phyloP scores from a whole-genome alignment of 2,888 invertebrate species.

The Metellina segmentata region DNA sequence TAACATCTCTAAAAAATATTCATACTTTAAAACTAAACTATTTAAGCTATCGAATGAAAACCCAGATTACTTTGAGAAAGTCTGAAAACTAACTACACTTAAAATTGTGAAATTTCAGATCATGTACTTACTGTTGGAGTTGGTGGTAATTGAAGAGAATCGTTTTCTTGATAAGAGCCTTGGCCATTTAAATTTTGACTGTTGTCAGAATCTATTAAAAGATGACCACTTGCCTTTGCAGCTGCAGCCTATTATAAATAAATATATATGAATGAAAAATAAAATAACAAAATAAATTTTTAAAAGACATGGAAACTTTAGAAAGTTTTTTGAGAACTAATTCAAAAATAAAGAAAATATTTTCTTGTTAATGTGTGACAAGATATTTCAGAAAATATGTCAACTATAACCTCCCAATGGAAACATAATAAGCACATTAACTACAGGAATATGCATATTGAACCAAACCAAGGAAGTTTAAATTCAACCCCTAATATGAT shows the following conservation, averaged over 20 bases:
- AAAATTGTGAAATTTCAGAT: background rate
- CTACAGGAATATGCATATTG: too few relatives aligned
- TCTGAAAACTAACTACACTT: too few relatives aligned
- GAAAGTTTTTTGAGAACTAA: background rate
- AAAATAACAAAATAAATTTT: too few relatives aligned
- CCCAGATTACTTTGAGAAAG: too few relatives aligned
- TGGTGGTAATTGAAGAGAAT: slow-evolving; percentile 59
- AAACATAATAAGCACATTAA: too few relatives aligned
- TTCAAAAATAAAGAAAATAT: background rate
- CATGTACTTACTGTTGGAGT: slow-evolving; percentile 58
- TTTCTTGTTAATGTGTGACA: background rate
- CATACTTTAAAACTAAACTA: too few relatives aligned
- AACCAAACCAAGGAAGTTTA: too few relatives aligned
- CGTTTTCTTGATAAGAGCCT: slow-evolving; percentile 52
- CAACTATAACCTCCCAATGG: too few relatives aligned
- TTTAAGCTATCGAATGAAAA: too few relatives aligned
- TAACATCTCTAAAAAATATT: too few relatives aligned
- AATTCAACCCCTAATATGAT: too few relatives aligned
- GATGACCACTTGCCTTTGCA: slow-evolving; percentile 68
- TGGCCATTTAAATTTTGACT: slow-evolving; percentile 60
- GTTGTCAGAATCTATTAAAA: slow-evolving; percentile 58
- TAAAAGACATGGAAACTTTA: background rate
- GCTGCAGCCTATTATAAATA: slow-evolving; percentile 67
- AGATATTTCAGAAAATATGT: background rate
- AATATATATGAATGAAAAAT: background rate